Percentiles rank a stretch among this genome's conserved stretches.
Evolutionary conservation across 1,140 invertebrate species (phyloP).

Genomic region (Papilio xuthus): DNA sequence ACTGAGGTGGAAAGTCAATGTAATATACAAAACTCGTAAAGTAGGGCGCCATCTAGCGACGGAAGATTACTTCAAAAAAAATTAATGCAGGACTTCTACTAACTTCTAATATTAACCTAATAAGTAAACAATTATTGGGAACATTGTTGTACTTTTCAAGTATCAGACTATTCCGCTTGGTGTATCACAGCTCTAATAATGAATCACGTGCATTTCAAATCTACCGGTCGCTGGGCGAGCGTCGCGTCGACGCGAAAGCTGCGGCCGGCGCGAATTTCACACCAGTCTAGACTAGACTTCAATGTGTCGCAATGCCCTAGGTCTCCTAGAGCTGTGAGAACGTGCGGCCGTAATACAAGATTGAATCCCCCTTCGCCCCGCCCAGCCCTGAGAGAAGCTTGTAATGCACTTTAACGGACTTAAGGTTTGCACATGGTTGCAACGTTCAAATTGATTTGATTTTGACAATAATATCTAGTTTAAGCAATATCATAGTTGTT

Average conservation of each 20-base stretch:
- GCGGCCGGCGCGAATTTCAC: constrained; percentile 74
- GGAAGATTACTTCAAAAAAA: background rate
- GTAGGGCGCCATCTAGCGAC: background rate
- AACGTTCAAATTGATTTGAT: too few relatives aligned
- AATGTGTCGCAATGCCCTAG: constrained; percentile 69
- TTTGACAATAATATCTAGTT: too few relatives aligned
- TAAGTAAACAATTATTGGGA: background rate
- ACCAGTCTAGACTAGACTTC: constrained; percentile 75
- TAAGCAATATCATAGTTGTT: too few relatives aligned
- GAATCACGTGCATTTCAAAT: background rate
- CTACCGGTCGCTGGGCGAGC: constrained; percentile 2
- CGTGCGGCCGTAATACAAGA: constrained; percentile 62
- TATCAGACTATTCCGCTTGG: background rate
- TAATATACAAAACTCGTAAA: background rate
- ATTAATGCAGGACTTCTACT: background rate
- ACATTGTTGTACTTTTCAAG: background rate
- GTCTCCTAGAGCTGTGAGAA: constrained; percentile 74
- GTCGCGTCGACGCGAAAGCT: constrained; percentile 66
- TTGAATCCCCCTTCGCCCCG: constrained; percentile 51
- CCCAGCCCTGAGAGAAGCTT: background rate
- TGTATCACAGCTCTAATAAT: constrained; percentile 13
- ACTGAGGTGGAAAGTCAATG: background rate
- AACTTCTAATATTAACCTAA: background rate
- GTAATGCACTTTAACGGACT: background rate
- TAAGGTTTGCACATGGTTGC: background rate